A percentile compares a stretch with the other conserved stretches of the same genome.
Evolutionary conservation across 2,888 invertebrate genomes (phyloP).

Genomic region (Amorpha juglandis): DNA sequence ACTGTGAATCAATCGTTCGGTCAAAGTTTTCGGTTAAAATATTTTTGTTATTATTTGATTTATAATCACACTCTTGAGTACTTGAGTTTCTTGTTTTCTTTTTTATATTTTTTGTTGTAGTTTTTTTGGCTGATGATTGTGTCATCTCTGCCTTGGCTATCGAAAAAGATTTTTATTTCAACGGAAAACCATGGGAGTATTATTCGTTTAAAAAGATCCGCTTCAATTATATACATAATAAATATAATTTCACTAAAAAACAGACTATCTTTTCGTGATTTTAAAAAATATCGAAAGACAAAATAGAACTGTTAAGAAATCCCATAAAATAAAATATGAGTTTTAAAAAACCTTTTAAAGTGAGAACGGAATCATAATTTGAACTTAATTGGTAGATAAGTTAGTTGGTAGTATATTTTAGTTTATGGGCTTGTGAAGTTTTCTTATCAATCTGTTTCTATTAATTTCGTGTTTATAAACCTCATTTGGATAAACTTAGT

Average conservation of each 20-base stretch:
- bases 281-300: background rate
- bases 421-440: background rate
- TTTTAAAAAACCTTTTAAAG: background rate
- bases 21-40: constrained; percentile 3
- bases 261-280: too few species aligned
- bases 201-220: too few species aligned
- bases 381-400: constrained; percentile 13
- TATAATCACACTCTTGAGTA: constrained; percentile 8
- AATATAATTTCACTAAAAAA: background rate
- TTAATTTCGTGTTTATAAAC: background rate
- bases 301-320: background rate
- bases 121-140: background rate
- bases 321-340: background rate
- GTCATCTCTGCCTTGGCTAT: background rate
- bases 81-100: background rate
- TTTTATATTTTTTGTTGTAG: background rate
- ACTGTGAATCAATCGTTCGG: background rate
- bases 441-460: too few species aligned
- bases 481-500: background rate
- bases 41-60: constrained; percentile 9
- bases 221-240: too few species aligned
- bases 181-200: too few species aligned
- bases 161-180: too few species aligned
- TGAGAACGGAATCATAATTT: background rate
- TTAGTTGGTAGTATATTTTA: background rate